Evolutionary conservation across 1,140 invertebrate genomes (phyloP).

Genomic region (Plectrocnemia conspersa): DNA sequence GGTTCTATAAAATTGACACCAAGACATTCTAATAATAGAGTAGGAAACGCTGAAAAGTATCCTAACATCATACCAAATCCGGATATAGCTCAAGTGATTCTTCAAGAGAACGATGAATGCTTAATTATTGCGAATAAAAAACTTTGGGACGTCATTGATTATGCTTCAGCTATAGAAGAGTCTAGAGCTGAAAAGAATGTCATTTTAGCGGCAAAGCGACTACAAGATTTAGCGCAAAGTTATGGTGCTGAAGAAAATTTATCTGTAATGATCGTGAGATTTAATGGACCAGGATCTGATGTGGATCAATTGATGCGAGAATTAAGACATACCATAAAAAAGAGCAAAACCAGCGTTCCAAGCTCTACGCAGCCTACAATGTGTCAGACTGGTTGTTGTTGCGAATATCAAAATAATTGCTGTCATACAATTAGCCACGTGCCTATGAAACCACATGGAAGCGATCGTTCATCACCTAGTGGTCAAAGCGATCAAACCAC

Average conservation of each 20-base stretch:
- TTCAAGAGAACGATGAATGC: constrained; percentile 77
- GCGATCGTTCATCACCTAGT: constrained; percentile 73
- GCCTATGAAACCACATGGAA: constrained; percentile 46
- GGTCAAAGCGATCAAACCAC: constrained; percentile 73
- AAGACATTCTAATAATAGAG: constrained; percentile 53
- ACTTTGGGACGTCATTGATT: constrained; percentile 70
- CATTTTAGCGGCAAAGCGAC: constrained; percentile 70
- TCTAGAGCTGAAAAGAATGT: constrained; percentile 69
- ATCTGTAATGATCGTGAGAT: constrained; percentile 69
- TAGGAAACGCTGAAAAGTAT: constrained; percentile 61
- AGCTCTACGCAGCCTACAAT: constrained; percentile 46
- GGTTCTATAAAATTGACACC: constrained; percentile 56
- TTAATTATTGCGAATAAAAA: constrained; percentile 74
- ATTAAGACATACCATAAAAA: constrained; percentile 63
- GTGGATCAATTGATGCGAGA: constrained; percentile 72
- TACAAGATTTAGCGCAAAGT: constrained; percentile 77
- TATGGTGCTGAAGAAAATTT: constrained; percentile 77
- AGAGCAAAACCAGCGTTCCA: constrained; percentile 45
- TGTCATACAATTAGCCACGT: constrained; percentile 51
- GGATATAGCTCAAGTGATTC: constrained; percentile 63
- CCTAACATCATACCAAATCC: constrained; percentile 69
- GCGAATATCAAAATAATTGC: constrained; percentile 58
- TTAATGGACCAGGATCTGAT: constrained; percentile 60
- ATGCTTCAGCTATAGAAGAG: constrained; percentile 70
- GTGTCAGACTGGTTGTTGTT: constrained; percentile 59